A percentile compares a stretch with the other conserved stretches of the same genome.
Evolutionary conservation across 2,797 vertebrate genomes (phyloP).

Genomic region (Odontamblyopus lacepedii): DNA sequence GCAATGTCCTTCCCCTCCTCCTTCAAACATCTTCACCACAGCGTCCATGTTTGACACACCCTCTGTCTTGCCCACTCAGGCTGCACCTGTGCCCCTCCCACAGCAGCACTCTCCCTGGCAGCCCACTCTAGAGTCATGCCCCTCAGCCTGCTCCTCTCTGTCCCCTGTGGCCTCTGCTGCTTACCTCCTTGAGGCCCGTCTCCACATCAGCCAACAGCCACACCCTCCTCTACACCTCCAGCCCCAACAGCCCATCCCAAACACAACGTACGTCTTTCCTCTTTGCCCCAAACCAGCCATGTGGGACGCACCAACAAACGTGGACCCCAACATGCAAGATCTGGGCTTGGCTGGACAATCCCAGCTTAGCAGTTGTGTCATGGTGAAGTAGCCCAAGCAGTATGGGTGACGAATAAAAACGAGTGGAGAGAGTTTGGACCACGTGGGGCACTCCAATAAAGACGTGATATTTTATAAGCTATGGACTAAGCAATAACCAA

Average conservation of each 20-base stretch:
- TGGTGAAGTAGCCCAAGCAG: constrained; percentile 81
- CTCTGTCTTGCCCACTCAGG: constrained; percentile 64
- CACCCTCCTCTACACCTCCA: constrained; percentile 57
- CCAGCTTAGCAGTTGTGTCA: constrained; percentile 85
- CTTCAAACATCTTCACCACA: constrained; percentile 60
- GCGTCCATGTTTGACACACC: constrained; percentile 67
- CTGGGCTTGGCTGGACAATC: constrained; percentile 62
- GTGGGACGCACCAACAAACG: constrained; percentile 73
- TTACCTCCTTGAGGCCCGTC: constrained; percentile 86
- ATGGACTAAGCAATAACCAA: constrained; percentile 81
- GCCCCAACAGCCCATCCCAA: constrained; percentile 58
- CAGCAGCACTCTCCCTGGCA: constrained; percentile 67
- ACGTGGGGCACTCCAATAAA: constrained; percentile 31
- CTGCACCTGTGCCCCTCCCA: constrained; percentile 43
- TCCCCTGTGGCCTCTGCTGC: constrained; percentile 87
- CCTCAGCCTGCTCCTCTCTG: constrained; percentile 52
- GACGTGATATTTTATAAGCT: constrained; percentile 65
- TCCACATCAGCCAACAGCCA: constrained; percentile 84
- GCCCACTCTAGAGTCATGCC: constrained; percentile 47
- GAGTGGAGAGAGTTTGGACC: constrained; percentile 32
- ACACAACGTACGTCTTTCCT: constrained; percentile 40
- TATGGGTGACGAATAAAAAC: constrained; percentile 23
- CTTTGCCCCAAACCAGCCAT: constrained; percentile 71
- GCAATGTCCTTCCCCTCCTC: constrained; percentile 69
- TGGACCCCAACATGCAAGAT: constrained; percentile 69